Percentiles rank a stretch among this genome's conserved stretches.
Evolutionary conservation across 2,888 invertebrate species (phyloP).

Genomic region (Calephelis perditalis): DNA sequence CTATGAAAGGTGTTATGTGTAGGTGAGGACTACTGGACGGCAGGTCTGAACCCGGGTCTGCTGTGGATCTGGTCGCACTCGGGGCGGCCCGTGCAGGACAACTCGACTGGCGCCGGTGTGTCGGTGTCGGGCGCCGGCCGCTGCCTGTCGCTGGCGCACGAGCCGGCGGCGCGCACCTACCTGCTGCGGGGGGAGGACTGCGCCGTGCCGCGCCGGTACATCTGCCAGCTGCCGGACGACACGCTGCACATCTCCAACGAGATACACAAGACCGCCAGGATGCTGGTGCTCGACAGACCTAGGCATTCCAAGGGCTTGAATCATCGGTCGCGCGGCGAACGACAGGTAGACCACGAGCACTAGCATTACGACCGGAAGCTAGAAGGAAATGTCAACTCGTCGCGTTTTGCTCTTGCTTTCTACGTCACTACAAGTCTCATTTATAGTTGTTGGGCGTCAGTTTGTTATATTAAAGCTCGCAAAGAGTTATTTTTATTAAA

Average conservation of each 20-base stretch:
- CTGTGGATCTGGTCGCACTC: conserved; percentile 93
- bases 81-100: conserved; percentile 82
- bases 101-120: conserved; percentile 42
- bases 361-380: too few relatives aligned
- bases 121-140: conserved; percentile 80
- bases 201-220: conserved; percentile 80
- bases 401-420: too few relatives aligned
- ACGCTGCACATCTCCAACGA: conserved; percentile 79
- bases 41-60: conserved; percentile 90
- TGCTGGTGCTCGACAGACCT: conserved; percentile 15
- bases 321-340: neutral
- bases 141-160: conserved; percentile 83
- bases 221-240: conserved; percentile 83
- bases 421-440: too few relatives aligned
- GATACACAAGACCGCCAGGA: conserved; percentile 70
- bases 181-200: conserved; percentile 87
- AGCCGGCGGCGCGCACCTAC: conserved; percentile 79
- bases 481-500: too few relatives aligned
- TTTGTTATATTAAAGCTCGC: too few relatives aligned
- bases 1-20: conserved; percentile 22
- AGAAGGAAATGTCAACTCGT: too few relatives aligned
- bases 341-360: neutral
- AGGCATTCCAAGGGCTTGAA: neutral
- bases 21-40: conserved; percentile 89
- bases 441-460: too few relatives aligned